Evolutionary conservation across 2,113 vertebrate genomes (phyloP).

Genomic region (Aphyosemion australe): DNA sequence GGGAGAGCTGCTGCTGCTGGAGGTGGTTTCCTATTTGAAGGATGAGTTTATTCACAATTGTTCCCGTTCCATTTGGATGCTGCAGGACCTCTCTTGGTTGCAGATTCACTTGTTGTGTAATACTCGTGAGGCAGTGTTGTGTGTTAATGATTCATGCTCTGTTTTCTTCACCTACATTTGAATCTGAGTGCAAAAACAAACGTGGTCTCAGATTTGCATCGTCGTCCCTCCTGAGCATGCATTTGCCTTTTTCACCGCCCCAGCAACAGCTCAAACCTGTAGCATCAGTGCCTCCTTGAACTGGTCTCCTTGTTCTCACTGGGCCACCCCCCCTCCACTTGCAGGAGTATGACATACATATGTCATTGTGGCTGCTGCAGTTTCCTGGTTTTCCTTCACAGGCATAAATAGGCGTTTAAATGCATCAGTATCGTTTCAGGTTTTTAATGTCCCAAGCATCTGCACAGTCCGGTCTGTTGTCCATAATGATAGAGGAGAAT

Average conservation of each 20-base stretch:
- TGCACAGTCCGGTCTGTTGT: too few species aligned
- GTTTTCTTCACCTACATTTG: constrained; percentile 36
- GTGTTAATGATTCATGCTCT: constrained; percentile 36
- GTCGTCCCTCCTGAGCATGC: constrained; percentile 24
- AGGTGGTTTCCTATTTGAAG: constrained; percentile 11
- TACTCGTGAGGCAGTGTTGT: constrained; percentile 21
- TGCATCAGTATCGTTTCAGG: neutral
- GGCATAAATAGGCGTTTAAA: neutral
- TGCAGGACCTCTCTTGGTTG: constrained; percentile 32
- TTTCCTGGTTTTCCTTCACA: constrained; percentile 1
- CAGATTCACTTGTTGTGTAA: constrained; percentile 40
- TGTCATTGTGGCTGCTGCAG: constrained; percentile 7
- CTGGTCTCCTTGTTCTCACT: neutral
- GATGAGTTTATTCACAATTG: neutral
- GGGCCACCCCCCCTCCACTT: neutral
- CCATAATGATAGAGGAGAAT: too few species aligned
- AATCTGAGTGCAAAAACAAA: constrained; percentile 14
- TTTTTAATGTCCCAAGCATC: too few species aligned
- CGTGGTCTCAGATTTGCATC: constrained; percentile 16
- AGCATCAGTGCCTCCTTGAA: neutral
- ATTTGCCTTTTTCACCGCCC: too few species aligned
- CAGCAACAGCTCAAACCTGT: constrained; percentile 4
- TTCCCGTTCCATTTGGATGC: constrained; percentile 25
- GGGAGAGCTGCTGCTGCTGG: constrained; percentile 38
- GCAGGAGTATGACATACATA: neutral